phyloP scores from a whole-genome alignment of 2,888 invertebrate species.

The Spodoptera exigua region DNA sequence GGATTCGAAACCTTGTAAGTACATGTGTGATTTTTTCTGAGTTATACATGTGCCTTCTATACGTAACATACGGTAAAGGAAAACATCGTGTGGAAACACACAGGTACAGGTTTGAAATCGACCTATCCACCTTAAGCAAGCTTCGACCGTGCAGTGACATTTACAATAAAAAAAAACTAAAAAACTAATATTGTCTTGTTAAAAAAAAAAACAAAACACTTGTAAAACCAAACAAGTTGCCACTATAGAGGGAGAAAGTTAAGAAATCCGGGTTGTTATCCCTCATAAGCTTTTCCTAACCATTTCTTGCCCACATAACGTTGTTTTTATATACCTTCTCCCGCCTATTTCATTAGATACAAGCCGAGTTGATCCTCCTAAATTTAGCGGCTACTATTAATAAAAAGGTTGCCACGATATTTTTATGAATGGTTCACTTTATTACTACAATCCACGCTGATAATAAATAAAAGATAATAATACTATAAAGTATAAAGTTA shows the following conservation, averaged over 20 bases:
- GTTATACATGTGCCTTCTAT: no score
- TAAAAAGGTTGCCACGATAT: not conserved
- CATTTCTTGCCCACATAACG: conserved; percentile 46
- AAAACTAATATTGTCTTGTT: not conserved
- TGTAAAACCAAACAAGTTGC: not conserved
- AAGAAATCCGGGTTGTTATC: not conserved
- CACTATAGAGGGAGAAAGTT: not conserved
- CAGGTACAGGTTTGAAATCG: no score
- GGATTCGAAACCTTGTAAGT: no score
- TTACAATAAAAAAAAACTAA: not conserved
- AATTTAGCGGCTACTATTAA: conserved; percentile 4
- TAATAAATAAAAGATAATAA: no score
- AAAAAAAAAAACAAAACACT: not conserved
- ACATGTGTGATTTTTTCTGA: no score
- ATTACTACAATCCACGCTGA: no score
- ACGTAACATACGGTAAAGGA: no score
- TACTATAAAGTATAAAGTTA: no score
- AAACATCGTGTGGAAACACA: no score
- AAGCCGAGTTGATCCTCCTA: conserved; percentile 22
- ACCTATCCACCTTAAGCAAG: no score
- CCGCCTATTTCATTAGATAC: conserved; percentile 28
- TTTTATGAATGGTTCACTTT: no score
- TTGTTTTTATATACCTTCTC: conserved; percentile 55
- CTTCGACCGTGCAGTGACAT: no score
- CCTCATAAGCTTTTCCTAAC: conserved; percentile 27